Evolutionary conservation across 2,888 invertebrate genomes (phyloP).

Genomic region (Imbricaverruca yamaguchii): DNA sequence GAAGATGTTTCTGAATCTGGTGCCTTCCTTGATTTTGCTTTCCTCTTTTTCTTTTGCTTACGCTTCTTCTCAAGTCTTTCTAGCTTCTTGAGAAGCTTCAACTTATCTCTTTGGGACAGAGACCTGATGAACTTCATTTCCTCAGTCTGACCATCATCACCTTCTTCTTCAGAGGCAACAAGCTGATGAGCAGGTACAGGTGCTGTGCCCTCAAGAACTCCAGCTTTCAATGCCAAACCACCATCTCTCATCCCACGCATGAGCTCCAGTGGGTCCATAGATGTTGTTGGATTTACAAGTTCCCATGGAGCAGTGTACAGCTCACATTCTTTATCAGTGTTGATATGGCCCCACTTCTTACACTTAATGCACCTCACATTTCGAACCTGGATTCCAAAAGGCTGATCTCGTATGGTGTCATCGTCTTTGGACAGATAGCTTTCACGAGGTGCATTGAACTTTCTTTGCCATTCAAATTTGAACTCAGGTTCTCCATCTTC

Average conservation of each 20-base stretch:
- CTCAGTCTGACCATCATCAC: conserved; percentile 54
- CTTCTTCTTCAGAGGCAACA: conserved; percentile 39
- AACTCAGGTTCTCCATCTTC: conserved; percentile 93
- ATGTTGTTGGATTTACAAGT: conserved; percentile 32
- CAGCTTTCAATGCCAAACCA: conserved; percentile 78
- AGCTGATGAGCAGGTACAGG: conserved; percentile 31
- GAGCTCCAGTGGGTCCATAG: conserved; percentile 60
- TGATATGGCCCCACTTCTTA: conserved; percentile 98
- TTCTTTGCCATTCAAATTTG: conserved; percentile 99
- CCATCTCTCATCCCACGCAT: conserved; percentile 88
- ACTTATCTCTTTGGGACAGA: conserved; percentile 78
- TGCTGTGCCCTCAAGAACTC: conserved; percentile 38
- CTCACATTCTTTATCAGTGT: conserved; percentile 86
- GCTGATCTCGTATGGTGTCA: conserved; percentile 94
- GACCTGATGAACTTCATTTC: conserved; percentile 67
- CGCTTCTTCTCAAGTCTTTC: conserved; percentile 34
- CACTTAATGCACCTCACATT: conserved; percentile 98
- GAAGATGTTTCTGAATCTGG: background rate
- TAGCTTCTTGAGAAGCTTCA: conserved; percentile 64
- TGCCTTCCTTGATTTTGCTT: background rate
- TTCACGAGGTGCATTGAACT: conserved; percentile 97
- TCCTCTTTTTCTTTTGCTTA: conserved; percentile 17
- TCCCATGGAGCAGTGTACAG: conserved; percentile 51
- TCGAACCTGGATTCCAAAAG: conserved; percentile 93
- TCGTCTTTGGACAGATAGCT: conserved; percentile 74